Conservation (phyloP, 2,113 vertebrate genomes). For the Scomber colias region DNA sequence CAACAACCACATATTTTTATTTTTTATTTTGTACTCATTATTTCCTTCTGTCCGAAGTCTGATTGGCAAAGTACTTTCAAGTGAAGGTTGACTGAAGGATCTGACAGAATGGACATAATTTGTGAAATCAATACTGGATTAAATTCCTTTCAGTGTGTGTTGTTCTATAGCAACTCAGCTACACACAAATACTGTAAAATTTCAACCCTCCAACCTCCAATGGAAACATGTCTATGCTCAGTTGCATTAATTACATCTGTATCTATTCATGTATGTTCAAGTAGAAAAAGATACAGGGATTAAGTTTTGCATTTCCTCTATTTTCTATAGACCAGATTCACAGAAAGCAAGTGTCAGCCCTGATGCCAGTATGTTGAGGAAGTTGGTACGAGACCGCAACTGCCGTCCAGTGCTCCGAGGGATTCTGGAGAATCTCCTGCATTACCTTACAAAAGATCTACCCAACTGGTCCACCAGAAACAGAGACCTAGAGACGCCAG, state of each 20-base stretch:
- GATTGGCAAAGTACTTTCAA: not conserved
- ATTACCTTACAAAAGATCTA: constrained; percentile 80
- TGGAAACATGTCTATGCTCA: not conserved
- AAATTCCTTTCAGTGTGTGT: too few species aligned
- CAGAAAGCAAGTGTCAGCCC: constrained; percentile 60
- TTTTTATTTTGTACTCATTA: too few species aligned
- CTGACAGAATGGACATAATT: too few species aligned
- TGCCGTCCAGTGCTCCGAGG: constrained; percentile 79
- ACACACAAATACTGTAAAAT: not conserved
- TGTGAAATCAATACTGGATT: too few species aligned
- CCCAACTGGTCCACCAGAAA: constrained; percentile 21
- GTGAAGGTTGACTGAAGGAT: not conserved
- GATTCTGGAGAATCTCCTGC: constrained; percentile 89
- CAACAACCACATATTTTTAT: too few species aligned
- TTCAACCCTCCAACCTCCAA: not conserved
- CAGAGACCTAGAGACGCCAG: not conserved
- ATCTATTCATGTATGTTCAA: not conserved
- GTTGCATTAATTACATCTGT: not conserved
- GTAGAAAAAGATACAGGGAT: constrained; percentile 22
- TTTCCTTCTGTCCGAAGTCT: not conserved
- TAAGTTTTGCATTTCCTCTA: constrained; percentile 78
- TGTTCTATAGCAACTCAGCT: too few species aligned
- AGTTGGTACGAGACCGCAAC: constrained; percentile 82
- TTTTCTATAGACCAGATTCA: constrained; percentile 83
- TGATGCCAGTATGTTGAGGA: constrained; percentile 84